Percentiles rank a stretch among this genome's conserved stretches.
Evolutionary conservation across 1,140 invertebrate genomes (phyloP).

Genomic region (Drosophila suzukii): DNA sequence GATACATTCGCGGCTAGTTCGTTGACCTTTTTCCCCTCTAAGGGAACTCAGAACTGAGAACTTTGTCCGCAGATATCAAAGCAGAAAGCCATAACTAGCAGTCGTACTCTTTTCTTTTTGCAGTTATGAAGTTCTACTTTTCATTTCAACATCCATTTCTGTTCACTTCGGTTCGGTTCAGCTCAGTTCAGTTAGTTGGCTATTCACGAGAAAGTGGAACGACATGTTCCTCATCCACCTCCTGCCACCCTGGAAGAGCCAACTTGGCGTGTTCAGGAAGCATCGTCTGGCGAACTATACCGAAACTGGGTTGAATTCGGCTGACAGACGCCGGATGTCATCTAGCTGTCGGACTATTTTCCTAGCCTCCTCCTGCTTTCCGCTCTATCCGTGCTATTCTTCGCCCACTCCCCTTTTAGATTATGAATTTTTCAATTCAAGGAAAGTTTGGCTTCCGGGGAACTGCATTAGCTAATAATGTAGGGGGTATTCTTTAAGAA

Average conservation of each 20-base stretch:
- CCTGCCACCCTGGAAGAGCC: background rate
- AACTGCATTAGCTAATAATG: slow-evolving; percentile 30
- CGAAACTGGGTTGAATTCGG: slow-evolving; percentile 45
- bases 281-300: slow-evolving; percentile 41
- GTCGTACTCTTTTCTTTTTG: slow-evolving; percentile 24
- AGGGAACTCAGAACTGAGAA: slow-evolving; percentile 4
- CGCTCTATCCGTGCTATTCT: background rate
- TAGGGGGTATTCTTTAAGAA: background rate
- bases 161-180: slow-evolving; percentile 35
- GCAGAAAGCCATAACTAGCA: slow-evolving; percentile 36
- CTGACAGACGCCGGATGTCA: slow-evolving; percentile 66
- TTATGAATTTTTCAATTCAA: slow-evolving; percentile 30
- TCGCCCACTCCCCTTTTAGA: slow-evolving; percentile 21
- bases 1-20: slow-evolving; percentile 26
- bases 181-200: slow-evolving; percentile 33
- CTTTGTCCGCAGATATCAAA: slow-evolving; percentile 36
- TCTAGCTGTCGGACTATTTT: slow-evolving; percentile 51
- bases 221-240: slow-evolving; percentile 48
- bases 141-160: slow-evolving; percentile 58
- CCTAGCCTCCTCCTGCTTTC: slow-evolving; percentile 8
- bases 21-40: slow-evolving; percentile 14
- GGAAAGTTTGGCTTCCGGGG: background rate
- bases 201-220: slow-evolving; percentile 76
- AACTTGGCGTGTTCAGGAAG: slow-evolving; percentile 56
- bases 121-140: slow-evolving; percentile 58